Base-by-base conservation (phyloP, 2,888 invertebrate species). In the Tortrix viridana region DNA sequence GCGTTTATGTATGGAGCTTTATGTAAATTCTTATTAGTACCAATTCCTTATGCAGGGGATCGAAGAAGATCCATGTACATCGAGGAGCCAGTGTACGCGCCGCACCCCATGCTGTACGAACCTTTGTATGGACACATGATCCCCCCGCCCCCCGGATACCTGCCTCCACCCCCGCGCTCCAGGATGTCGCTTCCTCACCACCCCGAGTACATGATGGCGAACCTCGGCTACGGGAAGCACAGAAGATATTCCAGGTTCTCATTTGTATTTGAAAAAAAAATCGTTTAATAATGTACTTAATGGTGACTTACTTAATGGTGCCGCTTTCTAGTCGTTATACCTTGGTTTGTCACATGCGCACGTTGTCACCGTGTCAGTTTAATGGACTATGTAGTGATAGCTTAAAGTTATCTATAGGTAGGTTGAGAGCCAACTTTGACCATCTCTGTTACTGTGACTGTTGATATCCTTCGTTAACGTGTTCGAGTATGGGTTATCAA, bases 61-160 rank as follows among this genome's bases (percentile, higher is more conserved):
- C 84, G 89, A 65, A 80, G 90, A 74, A 80, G 87, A 67, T 92
- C 92, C 14, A 76, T 88, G 76, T 90, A 86, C 70, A 76, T 86
- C 37, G 91, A 90, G 64, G 91, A 92, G 59, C 86, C 88, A 5
- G 72, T 85, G 5, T 91, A 91, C 69, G 76, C 81, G 0, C 84
- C 86, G 1, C 87, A 86, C 64, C 88, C 87, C 1, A 81, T 87
- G 75, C 68, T 89, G 53, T 90, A 90, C 66, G 92, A 92, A 71
- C 87, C 85, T 1, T 72, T 91, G 5, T 91, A 90, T 52, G 88
- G 85, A 1, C 81, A 83, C 38, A 60, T 80, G 65, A 72, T 82
- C 18, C 79, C 84, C 1, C 84, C 85, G 5, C 81, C 78, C 0
- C 88, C 88, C 19, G 85, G 84, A 5, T 85, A 84, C 71, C 67